phyloP scores from a whole-genome alignment of 2,113 vertebrate genomes.

The Entomyzon cyanotis region DNA sequence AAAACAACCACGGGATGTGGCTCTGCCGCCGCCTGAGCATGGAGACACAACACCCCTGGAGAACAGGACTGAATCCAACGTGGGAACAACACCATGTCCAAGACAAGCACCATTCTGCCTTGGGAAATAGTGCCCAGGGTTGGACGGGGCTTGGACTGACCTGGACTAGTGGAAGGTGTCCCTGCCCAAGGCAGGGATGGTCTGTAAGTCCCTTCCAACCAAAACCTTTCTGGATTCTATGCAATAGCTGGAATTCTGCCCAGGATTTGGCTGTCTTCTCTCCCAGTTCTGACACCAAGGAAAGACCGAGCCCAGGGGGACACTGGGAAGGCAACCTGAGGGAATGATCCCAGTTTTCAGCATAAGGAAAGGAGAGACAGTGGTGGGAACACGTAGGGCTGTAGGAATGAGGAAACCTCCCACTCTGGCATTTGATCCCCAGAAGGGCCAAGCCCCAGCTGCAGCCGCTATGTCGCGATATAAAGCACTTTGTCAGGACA shows the following conservation, averaged over 20 bases:
- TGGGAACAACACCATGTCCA: background rate
- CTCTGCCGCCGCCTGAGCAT: background rate
- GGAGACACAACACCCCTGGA: accelerated
- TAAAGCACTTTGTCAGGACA: background rate
- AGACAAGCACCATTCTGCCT: background rate
- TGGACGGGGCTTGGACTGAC: background rate
- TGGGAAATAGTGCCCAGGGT: background rate
- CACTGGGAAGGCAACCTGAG: background rate
- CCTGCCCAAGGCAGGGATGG: background rate
- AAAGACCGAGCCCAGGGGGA: background rate
- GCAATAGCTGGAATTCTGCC: background rate
- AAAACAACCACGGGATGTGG: background rate
- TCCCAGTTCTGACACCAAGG: background rate
- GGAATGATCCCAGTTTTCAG: accelerated
- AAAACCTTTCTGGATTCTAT: background rate
- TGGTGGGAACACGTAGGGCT: background rate
- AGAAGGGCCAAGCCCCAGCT: background rate
- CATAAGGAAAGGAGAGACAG: background rate
- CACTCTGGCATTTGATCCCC: background rate
- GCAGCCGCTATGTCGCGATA: accelerated
- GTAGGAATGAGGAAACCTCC: background rate
- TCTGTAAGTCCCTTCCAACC: background rate
- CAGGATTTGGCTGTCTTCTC: background rate
- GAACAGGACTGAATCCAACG: accelerated
- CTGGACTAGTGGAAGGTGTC: background rate